Conservation (phyloP, 2,113 vertebrate genomes). For the Chunga burmeisteri region DNA sequence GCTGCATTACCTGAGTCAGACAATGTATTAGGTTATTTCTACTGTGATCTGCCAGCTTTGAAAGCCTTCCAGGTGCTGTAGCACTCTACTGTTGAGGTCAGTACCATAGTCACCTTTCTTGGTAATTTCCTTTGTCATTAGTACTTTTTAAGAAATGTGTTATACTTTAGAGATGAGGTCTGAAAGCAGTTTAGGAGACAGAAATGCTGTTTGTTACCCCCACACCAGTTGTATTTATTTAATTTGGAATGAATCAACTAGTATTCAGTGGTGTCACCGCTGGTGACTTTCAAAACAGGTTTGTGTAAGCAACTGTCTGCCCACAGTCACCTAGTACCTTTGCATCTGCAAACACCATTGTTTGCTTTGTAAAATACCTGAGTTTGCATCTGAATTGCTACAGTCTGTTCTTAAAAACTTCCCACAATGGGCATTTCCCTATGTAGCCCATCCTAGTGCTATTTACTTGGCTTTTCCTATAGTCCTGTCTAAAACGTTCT, state of each 20-base stretch:
- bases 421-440: background rate
- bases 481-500: background rate
- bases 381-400: background rate
- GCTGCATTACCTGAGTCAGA: background rate
- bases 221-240: background rate
- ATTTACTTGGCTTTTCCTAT: background rate
- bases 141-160: background rate
- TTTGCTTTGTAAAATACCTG: background rate
- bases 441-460: background rate
- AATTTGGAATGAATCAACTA: background rate
- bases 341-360: background rate
- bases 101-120: background rate
- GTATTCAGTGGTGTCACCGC: background rate
- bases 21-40: background rate
- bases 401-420: background rate
- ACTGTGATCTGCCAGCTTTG: background rate
- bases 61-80: background rate
- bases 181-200: background rate
- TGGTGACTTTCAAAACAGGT: background rate
- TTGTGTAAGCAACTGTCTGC: background rate
- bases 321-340: background rate
- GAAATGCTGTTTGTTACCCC: background rate
- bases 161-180: background rate
- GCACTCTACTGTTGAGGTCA: background rate
- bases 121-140: background rate